A percentile compares a stretch with the other conserved stretches of the same genome.
Evolutionary conservation across 2,888 invertebrate genomes (phyloP).

Genomic region (Drosophila borealis): DNA sequence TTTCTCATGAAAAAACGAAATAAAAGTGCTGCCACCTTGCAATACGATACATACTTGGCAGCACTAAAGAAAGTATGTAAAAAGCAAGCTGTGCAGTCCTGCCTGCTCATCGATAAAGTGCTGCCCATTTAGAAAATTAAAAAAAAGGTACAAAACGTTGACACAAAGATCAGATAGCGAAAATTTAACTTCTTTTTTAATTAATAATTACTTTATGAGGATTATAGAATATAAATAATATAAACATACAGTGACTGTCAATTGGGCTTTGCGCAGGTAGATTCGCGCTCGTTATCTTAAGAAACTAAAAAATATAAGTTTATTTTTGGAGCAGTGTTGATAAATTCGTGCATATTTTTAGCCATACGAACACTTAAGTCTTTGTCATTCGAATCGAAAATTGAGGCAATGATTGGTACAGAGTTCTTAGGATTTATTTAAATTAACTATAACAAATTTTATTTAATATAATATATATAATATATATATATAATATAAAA

Average conservation of each 20-base stretch:
- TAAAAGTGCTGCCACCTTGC: no score
- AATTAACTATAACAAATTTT: not conserved
- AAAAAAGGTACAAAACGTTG: no score
- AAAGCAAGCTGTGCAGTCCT: no score
- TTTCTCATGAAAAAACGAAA: no score
- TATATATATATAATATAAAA: no score
- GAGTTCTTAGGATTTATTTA: not conserved
- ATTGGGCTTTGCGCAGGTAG: no score
- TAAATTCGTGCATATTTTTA: not conserved
- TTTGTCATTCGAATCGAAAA: not conserved
- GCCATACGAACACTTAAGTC: not conserved
- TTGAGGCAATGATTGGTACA: not conserved
- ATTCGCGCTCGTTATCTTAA: no score
- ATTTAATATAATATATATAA: no score
- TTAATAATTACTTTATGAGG: not conserved
- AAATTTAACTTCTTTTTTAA: not conserved
- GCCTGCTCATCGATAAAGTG: no score
- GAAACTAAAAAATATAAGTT: not conserved
- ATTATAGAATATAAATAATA: not conserved
- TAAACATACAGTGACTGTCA: not conserved
- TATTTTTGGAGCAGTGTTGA: not conserved
- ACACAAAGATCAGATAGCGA: not conserved
- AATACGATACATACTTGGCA: no score
- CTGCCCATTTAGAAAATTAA: not conserved
- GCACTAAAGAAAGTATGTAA: no score